Evolutionary conservation across 1,140 invertebrate species (phyloP).

Genomic region (Cherax destructor): DNA sequence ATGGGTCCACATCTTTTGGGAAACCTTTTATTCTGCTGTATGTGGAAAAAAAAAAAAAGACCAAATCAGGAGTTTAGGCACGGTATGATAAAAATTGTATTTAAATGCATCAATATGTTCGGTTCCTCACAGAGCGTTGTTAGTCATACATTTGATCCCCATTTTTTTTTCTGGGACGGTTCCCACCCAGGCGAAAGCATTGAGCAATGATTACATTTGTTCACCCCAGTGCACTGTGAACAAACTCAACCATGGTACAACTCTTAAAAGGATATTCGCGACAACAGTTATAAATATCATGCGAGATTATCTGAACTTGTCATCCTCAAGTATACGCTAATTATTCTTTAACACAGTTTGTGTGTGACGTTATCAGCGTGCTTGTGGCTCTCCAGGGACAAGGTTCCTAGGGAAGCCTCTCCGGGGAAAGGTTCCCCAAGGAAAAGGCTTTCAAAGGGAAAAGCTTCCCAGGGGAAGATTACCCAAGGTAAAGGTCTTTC

Average conservation of each 20-base stretch:
- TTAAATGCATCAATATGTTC: background rate
- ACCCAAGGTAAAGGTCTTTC: no score
- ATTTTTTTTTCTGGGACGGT: background rate
- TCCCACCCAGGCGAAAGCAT: background rate
- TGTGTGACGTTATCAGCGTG: background rate
- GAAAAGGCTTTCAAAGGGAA: no score
- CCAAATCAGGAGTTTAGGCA: background rate
- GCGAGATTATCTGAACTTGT: slow-evolving; percentile 50
- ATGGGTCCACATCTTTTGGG: background rate
- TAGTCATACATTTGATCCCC: background rate
- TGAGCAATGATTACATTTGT: background rate
- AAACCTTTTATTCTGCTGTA: background rate
- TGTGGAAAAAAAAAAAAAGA: background rate
- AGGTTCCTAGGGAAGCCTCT: background rate
- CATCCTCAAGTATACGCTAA: slow-evolving; percentile 60
- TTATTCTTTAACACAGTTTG: slow-evolving; percentile 19
- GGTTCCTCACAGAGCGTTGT: background rate
- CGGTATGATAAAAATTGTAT: background rate
- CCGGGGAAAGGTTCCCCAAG: no score
- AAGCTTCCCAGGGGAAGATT: no score
- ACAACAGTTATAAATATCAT: slow-evolving; percentile 46
- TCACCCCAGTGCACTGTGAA: slow-evolving; percentile 22
- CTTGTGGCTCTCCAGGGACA: background rate
- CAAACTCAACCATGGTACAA: slow-evolving; percentile 50
- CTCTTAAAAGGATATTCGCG: slow-evolving; percentile 26